Percentiles rank a stretch among this genome's conserved stretches.
Evolutionary conservation across 37 sponge, comb jelly and placozoan genomes (phyloP).

Genomic region (Aplysina aerophoba): DNA sequence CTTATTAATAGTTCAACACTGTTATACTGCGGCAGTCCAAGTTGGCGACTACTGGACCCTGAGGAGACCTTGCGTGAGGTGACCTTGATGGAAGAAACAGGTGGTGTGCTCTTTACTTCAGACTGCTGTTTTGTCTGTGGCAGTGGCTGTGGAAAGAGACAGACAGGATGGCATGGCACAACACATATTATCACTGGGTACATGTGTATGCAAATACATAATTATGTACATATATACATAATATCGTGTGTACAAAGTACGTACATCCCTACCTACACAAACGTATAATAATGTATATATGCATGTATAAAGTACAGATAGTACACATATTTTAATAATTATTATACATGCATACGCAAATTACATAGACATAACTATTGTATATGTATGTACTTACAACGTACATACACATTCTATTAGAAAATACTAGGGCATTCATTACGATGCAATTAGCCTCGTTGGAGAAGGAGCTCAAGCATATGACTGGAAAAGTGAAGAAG

Average conservation of each 20-base stretch:
- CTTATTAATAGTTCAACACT: slow-evolving; percentile 17
- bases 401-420: no score
- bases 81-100: not conserved
- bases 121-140: no score
- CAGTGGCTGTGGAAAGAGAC: not conserved
- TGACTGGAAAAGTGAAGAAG: no score
- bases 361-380: not conserved
- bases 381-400: no score
- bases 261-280: not conserved
- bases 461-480: no score
- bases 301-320: no score
- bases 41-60: not conserved
- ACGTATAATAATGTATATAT: not conserved
- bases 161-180: no score
- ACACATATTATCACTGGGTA: not conserved
- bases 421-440: no score
- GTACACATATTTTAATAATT: no score
- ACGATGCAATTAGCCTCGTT: no score
- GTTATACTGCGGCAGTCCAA: not conserved
- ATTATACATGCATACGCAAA: not conserved
- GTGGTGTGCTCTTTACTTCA: not conserved
- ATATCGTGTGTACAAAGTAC: not conserved
- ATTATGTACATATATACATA: not conserved
- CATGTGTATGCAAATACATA: not conserved
- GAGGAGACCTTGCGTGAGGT: not conserved